These are phyloP conservation scores for Nephrotoma appendiculata DNA, from an alignment of 2,888 invertebrate genomes.

Conservation along the genomic window DNA sequence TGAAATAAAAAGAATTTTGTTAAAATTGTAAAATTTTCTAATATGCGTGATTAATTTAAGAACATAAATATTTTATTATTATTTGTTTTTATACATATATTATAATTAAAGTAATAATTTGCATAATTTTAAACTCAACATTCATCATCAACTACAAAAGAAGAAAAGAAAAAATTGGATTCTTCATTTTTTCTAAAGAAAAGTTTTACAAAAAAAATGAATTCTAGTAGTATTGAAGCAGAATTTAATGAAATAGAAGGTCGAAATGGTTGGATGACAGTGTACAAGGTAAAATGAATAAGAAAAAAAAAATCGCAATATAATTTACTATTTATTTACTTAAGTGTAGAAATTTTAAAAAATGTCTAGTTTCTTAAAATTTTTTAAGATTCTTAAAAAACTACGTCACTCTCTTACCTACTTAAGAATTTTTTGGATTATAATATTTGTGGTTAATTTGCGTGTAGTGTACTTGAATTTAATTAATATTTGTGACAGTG, in stretches of 20 bases:
- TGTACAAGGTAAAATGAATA: slow-evolving; percentile 49
- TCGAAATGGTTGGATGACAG: slow-evolving; percentile 51
- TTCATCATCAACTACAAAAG: neutral
- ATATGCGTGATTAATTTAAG: slow-evolving; percentile 2
- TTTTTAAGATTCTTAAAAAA: neutral
- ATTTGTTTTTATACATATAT: neutral
- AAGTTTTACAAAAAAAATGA: slow-evolving; percentile 9
- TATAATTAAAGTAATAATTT: neutral
- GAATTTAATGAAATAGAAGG: slow-evolving; percentile 58
- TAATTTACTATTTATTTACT: neutral
- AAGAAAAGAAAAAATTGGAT: neutral
- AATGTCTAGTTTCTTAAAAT: neutral
- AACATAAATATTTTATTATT: slow-evolving; percentile 1
- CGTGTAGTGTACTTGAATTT: neutral
- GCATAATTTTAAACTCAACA: neutral
- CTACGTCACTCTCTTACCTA: neutral
- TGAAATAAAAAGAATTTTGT: neutral
- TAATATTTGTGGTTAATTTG: neutral
- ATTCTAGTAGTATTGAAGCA: slow-evolving; percentile 38
- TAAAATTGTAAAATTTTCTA: neutral
- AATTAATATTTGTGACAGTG: neutral
- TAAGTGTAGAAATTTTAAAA: neutral
- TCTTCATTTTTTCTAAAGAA: neutral
- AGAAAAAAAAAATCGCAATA: neutral
- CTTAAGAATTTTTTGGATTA: neutral